phyloP scores from a whole-genome alignment of 1,140 invertebrate genomes.

The Megalonaias nervosa region DNA sequence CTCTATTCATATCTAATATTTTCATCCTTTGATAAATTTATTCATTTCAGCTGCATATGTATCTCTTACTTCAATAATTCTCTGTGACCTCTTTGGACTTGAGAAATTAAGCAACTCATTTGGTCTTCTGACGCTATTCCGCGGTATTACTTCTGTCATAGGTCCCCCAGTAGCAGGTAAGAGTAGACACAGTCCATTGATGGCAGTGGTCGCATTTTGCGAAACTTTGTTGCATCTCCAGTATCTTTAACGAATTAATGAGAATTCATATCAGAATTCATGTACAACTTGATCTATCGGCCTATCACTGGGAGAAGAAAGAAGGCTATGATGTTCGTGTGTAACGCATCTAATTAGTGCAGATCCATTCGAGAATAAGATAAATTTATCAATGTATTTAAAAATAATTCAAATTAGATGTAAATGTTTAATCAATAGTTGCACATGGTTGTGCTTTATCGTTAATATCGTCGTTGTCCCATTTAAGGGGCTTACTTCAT shows the following conservation, averaged over 20 bases:
- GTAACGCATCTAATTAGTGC: no score
- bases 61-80: slow-evolving; percentile 96
- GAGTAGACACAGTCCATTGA: not conserved
- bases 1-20: not conserved
- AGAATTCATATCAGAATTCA: no score
- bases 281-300: no score
- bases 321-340: no score
- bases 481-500: no score
- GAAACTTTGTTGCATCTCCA: not conserved
- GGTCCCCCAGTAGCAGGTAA: slow-evolving; percentile 75
- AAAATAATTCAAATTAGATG: no score
- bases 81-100: slow-evolving; percentile 95
- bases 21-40: not conserved
- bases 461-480: no score
- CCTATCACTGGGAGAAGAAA: no score
- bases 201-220: not conserved
- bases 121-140: slow-evolving; percentile 93
- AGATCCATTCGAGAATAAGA: no score
- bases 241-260: not conserved
- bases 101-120: slow-evolving; percentile 98
- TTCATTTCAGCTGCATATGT: slow-evolving; percentile 91
- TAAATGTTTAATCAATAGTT: no score
- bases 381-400: no score
- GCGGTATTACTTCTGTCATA: slow-evolving; percentile 92
- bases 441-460: no score